Base-by-base conservation (phyloP, 2,888 invertebrate species). In the Anthophora plumipes region DNA sequence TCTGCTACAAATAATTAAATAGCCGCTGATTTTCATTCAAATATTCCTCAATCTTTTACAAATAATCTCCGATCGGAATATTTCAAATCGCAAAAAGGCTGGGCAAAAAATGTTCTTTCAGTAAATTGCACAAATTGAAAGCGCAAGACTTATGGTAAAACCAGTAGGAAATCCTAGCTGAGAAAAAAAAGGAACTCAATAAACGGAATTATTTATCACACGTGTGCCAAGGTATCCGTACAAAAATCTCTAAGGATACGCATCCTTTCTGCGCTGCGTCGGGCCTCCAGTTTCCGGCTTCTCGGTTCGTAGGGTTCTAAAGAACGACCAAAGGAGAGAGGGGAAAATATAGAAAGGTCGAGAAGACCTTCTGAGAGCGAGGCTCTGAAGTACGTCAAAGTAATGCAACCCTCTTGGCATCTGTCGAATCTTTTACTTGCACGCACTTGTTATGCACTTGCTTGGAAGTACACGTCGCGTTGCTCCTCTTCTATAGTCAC, bases 181-280 rank as follows among this genome's bases (percentile, higher is more conserved):
- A 59, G 46, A 14, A 41, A 69, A 61, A 57, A 57, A 41, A 50
- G 74, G 55, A 67, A 79, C 57, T 77, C 81, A 86, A 85, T 85
- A 86, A 85, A 86, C 81, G 84, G 86, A 85, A 86, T 85, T 85
- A 85, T 85, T 85, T 85, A 86, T 85, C 76, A 86, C 86, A 66
- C 72, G 83, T 64, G 41, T 68, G 77, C 81, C 74, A 57, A 63
- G 68, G 74, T 31, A 80, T 63, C 63, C 61, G 59, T 73, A 67
- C 80, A 31, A 31, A 74, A 68, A 86, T 76, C 71, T 77, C 81
- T 41, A 43, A 77, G 71, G 78, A 86, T 63, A 71, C 67, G 57
- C 68, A 69, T 80, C 66, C 72, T 80, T 68, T 52, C 59, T 50
- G 63, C 55, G 55, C 39, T 54, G 20, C 61, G 63, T 71, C 78